Conservation (phyloP, 2,888 invertebrate genomes). For the Scaptomyza reducta region DNA sequence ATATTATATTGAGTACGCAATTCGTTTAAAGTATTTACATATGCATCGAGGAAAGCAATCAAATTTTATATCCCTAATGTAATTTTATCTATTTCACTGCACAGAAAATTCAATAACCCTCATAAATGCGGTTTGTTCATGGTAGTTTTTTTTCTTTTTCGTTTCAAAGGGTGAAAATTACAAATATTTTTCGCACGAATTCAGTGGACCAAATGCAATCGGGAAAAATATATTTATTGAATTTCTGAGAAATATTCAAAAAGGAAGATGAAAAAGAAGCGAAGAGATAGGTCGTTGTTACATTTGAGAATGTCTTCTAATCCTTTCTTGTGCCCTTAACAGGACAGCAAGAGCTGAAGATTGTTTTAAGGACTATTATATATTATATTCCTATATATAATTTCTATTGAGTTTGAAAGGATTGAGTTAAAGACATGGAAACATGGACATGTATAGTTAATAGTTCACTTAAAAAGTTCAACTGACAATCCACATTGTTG, state of each 20-base stretch:
- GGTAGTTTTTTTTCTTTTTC: background rate
- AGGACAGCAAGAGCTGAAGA: no score
- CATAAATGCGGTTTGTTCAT: slow-evolving; percentile 31
- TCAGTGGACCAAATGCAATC: slow-evolving; percentile 43
- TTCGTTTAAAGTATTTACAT: slow-evolving; percentile 7
- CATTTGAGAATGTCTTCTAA: no score
- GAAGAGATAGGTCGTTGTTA: no score
- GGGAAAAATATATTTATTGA: slow-evolving; percentile 28
- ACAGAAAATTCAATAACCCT: slow-evolving; percentile 55
- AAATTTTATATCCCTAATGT: slow-evolving; percentile 19
- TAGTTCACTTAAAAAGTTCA: no score
- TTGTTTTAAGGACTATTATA: no score
- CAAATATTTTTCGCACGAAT: slow-evolving; percentile 69
- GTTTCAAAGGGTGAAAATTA: slow-evolving; percentile 40
- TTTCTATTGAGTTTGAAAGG: no score
- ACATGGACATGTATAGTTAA: no score
- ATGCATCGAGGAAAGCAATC: slow-evolving; percentile 28
- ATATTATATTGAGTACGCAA: background rate
- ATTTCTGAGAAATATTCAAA: slow-evolving; percentile 2
- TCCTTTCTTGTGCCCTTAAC: no score
- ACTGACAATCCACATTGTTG: no score
- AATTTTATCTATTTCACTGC: slow-evolving; percentile 22
- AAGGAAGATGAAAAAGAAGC: background rate
- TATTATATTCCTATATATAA: no score
- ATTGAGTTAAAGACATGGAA: no score